Percentiles rank a stretch among this genome's conserved stretches.
These are phyloP conservation scores for Lepidonotus clava DNA, from an alignment of 2,888 invertebrate species.

Conservation along the genomic window DNA sequence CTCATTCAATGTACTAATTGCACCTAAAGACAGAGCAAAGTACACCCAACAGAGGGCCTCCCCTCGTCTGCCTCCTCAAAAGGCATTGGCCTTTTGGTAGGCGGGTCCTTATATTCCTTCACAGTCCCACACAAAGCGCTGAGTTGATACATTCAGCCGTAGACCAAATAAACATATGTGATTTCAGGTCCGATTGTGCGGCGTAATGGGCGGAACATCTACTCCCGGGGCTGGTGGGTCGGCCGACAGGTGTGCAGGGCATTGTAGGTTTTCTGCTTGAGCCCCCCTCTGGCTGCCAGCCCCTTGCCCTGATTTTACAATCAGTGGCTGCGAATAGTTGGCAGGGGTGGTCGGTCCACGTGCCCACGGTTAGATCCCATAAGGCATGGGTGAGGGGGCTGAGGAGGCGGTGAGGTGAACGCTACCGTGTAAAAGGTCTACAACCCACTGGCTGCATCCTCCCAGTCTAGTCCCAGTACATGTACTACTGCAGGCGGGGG, in stretches of 20 bases:
- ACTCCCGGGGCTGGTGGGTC: neutral
- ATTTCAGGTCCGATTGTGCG: constrained; percentile 9
- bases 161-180: constrained; percentile 43
- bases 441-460: too few relatives aligned
- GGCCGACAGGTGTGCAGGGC: constrained; percentile 12
- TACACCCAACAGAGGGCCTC: neutral
- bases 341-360: constrained; percentile 6
- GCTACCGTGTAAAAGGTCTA: too few relatives aligned
- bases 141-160: neutral
- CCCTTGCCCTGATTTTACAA: neutral
- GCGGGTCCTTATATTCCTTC: neutral
- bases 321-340: constrained; percentile 21
- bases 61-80: neutral
- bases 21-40: neutral
- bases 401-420: too few relatives aligned
- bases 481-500: too few relatives aligned
- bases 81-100: neutral
- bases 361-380: neutral
- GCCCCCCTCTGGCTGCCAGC: neutral
- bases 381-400: neutral
- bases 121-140: neutral
- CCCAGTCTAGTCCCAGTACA: too few relatives aligned
- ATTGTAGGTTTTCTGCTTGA: constrained; percentile 31
- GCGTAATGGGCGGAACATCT: constrained; percentile 25
- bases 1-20: neutral